These are phyloP conservation scores for Drosophila pseudotalamancana DNA, from an alignment of 2,888 invertebrate species.

Conservation along the genomic window DNA sequence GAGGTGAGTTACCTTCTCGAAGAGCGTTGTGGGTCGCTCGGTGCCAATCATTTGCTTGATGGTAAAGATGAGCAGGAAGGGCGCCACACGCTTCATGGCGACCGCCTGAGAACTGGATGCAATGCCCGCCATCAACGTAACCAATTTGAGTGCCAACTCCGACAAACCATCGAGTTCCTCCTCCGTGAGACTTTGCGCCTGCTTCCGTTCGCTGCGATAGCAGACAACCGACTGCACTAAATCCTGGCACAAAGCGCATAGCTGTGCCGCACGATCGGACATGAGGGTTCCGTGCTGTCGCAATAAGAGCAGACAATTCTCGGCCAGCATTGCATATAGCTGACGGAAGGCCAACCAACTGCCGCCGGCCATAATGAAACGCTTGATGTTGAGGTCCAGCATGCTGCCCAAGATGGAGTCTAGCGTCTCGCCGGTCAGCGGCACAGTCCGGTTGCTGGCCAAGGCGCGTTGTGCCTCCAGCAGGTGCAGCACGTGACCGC, in stretches of 20 bases:
- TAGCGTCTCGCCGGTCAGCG: constrained; percentile 77
- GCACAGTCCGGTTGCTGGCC: constrained; percentile 78
- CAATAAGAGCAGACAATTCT: constrained; percentile 72
- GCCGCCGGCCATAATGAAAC: constrained; percentile 66
- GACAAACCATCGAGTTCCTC: constrained; percentile 79
- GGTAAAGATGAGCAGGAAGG: constrained; percentile 80
- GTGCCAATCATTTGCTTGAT: constrained; percentile 82
- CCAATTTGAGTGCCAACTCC: constrained; percentile 80
- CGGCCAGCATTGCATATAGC: constrained; percentile 69
- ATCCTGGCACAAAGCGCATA: constrained; percentile 80
- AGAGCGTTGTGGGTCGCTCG: constrained; percentile 82
- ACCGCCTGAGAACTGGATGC: constrained; percentile 63
- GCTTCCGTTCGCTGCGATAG: constrained; percentile 82
- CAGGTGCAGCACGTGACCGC: constrained; percentile 58
- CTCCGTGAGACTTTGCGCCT: constrained; percentile 64
- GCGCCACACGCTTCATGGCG: constrained; percentile 82
- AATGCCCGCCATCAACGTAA: constrained; percentile 77
- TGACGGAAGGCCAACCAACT: constrained; percentile 63
- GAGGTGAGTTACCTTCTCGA: constrained; percentile 74
- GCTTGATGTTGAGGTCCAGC: constrained; percentile 80
- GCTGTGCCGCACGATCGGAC: constrained; percentile 82
- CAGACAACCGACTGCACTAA: constrained; percentile 81
- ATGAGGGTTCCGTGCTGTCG: constrained; percentile 73
- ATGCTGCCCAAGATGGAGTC: constrained; percentile 81
- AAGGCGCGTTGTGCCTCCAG: constrained; percentile 76